Conservation (phyloP, 2,888 invertebrate species). For the Lithophane ornitopus region DNA sequence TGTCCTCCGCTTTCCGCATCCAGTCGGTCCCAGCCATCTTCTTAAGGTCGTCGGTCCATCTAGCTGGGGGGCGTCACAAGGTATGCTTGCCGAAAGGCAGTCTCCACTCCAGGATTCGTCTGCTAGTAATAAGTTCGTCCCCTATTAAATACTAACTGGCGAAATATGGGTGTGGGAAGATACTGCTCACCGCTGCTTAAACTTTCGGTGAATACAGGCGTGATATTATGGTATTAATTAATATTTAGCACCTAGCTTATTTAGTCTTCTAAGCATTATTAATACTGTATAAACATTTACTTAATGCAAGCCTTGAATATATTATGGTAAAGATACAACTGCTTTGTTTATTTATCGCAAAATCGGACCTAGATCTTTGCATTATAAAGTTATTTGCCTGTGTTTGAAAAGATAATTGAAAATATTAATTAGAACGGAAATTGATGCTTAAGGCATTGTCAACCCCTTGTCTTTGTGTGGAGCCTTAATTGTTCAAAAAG, state of each 20-base stretch:
- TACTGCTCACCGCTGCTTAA: too few species aligned
- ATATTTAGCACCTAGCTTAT: slow-evolving; percentile 12
- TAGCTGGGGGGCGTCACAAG: too few species aligned
- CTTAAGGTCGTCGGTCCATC: too few species aligned
- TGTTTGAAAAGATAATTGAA: slow-evolving; percentile 9
- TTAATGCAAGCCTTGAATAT: slow-evolving; percentile 31
- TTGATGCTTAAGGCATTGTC: not conserved
- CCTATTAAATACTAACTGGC: not conserved
- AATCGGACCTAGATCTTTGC: slow-evolving; percentile 17
- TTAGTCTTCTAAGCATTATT: slow-evolving; percentile 10
- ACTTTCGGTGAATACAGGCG: not conserved
- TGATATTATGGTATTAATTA: not conserved
- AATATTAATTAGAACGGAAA: slow-evolving; percentile 8
- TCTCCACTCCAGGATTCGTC: too few species aligned
- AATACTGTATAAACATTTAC: slow-evolving; percentile 26
- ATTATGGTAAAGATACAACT: slow-evolving; percentile 9
- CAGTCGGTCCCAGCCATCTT: too few species aligned
- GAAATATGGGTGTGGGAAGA: not conserved
- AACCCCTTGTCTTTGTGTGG: not conserved
- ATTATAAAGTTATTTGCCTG: slow-evolving; percentile 21
- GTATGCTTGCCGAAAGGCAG: too few species aligned
- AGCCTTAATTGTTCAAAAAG: not conserved
- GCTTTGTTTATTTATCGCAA: slow-evolving; percentile 23
- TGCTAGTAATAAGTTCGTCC: too few species aligned
- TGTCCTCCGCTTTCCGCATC: too few species aligned